Evolutionary conservation across 2,888 invertebrate species (phyloP), one percentile per base, ranked within the genome.

Genomic region (Halocaridina rubra): DNA sequence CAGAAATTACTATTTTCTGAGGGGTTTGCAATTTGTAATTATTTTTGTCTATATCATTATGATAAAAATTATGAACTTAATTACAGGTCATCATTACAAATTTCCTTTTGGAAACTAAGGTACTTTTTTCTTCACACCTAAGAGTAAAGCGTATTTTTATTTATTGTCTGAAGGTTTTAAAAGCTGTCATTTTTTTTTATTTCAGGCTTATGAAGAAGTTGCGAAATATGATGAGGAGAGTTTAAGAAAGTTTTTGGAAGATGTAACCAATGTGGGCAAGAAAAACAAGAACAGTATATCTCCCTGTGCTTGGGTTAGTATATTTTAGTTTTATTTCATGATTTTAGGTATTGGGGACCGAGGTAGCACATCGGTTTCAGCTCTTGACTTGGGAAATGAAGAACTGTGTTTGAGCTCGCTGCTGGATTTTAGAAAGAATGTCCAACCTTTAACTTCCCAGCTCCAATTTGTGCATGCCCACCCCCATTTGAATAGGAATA

Each of bases 131-230:
- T n/a, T n/a, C n/a, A n/a, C n/a, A n/a, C n/a, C n/a, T n/a, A n/a
- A n/a, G n/a, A n/a, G n/a, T n/a, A n/a, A n/a, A n/a, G n/a, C n/a
- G n/a, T n/a, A n/a, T n/a, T n/a, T n/a, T n/a, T n/a, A n/a, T n/a
- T n/a, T n/a, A n/a, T n/a, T n/a, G n/a, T n/a, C n/a, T n/a, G n/a
- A n/a, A n/a, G n/a, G n/a, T n/a, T n/a, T n/a, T n/a, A n/a, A n/a
- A n/a, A n/a, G n/a, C n/a, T n/a, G n/a, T n/a, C n/a, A n/a, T 57
- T 27, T 59, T 27, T 19, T 19, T n/a, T 77, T 57, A 24, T 77
- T 72, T 10, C 78, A 87, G 88, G 86, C 85, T 10, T 81, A 84
- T 81, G 79, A 84, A 84, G 81, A 64, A 57, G 84, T 88, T 32
- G 82, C 85, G 4, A 85, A 85, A 24, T 85, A 76, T n/a, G 69